These are phyloP conservation scores for Chrysina gloriosa DNA, from an alignment of 2,888 invertebrate species.

Conservation along the genomic window DNA sequence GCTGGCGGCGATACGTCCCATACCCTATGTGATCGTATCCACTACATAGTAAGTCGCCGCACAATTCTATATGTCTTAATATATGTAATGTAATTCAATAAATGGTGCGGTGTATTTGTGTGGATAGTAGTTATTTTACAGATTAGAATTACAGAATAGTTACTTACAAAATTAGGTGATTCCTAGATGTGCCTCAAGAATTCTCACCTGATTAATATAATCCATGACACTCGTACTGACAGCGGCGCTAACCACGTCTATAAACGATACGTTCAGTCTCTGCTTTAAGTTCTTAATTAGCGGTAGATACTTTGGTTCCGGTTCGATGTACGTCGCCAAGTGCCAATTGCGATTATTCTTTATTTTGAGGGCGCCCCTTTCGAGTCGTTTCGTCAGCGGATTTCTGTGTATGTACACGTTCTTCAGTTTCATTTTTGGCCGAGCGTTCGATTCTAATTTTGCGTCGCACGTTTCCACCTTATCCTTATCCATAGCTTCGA, in stretches of 20 bases:
- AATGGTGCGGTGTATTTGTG: too few relatives aligned
- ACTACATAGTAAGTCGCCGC: too few relatives aligned
- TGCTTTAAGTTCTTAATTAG: background rate
- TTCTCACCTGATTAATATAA: constrained; percentile 9
- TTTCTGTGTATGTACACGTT: background rate
- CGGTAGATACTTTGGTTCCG: background rate
- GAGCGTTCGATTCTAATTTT: background rate
- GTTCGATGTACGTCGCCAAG: constrained; percentile 11
- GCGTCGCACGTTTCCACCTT: background rate
- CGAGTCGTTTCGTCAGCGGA: background rate
- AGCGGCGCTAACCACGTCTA: constrained; percentile 8
- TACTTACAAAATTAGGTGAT: too few relatives aligned
- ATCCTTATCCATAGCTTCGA: background rate
- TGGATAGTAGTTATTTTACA: too few relatives aligned
- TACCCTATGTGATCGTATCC: too few relatives aligned
- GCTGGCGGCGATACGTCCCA: too few relatives aligned
- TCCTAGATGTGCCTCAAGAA: too few relatives aligned
- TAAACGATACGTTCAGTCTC: background rate
- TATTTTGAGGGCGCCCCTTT: background rate
- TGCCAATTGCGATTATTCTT: background rate
- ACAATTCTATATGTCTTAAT: too few relatives aligned
- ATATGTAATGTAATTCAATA: too few relatives aligned
- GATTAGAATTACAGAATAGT: too few relatives aligned
- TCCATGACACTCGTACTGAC: background rate
- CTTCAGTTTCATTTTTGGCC: background rate